A percentile compares a stretch with the other conserved stretches of the same genome.
phyloP scores from a whole-genome alignment of 2,797 vertebrate species.

The Pitangus sulphuratus region DNA sequence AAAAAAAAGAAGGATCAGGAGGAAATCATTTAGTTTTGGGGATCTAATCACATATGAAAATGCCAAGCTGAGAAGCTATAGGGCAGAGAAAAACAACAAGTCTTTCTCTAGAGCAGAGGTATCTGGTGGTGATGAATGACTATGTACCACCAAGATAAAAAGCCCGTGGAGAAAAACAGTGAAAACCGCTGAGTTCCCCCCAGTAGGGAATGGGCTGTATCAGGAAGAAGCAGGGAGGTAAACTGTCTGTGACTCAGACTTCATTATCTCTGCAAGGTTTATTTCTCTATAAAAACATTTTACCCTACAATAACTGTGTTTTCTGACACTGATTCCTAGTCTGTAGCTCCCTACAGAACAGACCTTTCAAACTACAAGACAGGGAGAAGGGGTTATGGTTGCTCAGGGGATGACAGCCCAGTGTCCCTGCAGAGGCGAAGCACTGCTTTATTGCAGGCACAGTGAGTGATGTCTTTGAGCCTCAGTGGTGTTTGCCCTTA shows the following conservation, averaged over 20 bases:
- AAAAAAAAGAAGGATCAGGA: too few relatives aligned
- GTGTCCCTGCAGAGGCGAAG: neutral
- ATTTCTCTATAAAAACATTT: neutral
- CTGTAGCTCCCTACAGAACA: neutral
- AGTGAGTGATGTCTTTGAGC: neutral
- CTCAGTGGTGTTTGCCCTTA: neutral
- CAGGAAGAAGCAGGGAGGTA: neutral
- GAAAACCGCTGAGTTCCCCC: neutral
- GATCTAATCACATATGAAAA: neutral
- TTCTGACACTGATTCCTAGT: neutral
- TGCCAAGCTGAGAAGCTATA: neutral
- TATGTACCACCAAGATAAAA: neutral
- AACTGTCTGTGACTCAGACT: neutral
- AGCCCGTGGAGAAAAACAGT: neutral
- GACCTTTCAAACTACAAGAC: neutral
- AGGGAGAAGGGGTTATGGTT: neutral
- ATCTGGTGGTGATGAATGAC: neutral
- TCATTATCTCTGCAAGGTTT: neutral
- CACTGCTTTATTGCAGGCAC: neutral
- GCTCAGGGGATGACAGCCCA: rapidly evolving
- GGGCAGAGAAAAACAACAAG: neutral
- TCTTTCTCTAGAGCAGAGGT: neutral
- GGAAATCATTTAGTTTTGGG: neutral
- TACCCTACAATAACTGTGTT: neutral
- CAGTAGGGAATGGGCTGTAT: neutral